Percentiles rank a stretch among this genome's conserved stretches.
These are phyloP conservation scores for Drosophila anomelani DNA, from an alignment of 2,888 invertebrate species.

Conservation along the genomic window DNA sequence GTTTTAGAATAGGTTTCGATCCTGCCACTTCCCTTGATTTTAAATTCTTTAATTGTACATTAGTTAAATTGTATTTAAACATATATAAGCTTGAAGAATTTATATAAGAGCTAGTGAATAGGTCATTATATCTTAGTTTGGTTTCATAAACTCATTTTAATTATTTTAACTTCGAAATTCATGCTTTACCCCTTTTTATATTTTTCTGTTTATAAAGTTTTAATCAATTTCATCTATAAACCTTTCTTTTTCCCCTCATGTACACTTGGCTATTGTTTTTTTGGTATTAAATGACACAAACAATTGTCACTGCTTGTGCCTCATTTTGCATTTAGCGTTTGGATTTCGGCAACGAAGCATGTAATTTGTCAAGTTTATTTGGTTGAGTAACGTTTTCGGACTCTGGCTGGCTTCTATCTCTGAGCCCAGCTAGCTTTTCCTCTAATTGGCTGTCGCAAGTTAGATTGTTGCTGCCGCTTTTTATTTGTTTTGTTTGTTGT, in stretches of 20 bases:
- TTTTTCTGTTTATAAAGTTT: background rate
- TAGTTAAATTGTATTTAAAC: too few relatives aligned
- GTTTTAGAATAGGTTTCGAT: too few relatives aligned
- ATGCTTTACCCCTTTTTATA: background rate
- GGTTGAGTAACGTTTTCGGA: conserved; percentile 64
- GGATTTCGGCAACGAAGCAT: conserved; percentile 60
- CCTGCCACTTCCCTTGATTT: too few relatives aligned
- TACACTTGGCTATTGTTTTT: conserved; percentile 12
- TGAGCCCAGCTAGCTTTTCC: conserved; percentile 9
- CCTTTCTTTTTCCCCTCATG: background rate
- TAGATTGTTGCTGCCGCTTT: conserved; percentile 25
- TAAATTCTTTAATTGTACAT: too few relatives aligned
- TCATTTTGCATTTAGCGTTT: conserved; percentile 40
- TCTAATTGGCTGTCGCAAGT: conserved; percentile 57
- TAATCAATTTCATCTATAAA: background rate
- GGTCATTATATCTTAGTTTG: too few relatives aligned
- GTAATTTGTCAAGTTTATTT: conserved; percentile 77
- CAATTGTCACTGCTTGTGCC: conserved; percentile 37
- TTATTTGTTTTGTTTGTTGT: conserved; percentile 29
- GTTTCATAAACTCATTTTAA: background rate
- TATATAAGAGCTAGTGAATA: too few relatives aligned
- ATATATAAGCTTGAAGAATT: too few relatives aligned
- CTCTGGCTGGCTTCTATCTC: conserved; percentile 8
- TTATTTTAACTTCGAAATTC: too few relatives aligned
- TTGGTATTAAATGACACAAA: conserved; percentile 52